Percentiles rank a stretch among this genome's conserved stretches.
Conservation (phyloP, 2,888 invertebrate genomes). For the Drosophila leonis region DNA sequence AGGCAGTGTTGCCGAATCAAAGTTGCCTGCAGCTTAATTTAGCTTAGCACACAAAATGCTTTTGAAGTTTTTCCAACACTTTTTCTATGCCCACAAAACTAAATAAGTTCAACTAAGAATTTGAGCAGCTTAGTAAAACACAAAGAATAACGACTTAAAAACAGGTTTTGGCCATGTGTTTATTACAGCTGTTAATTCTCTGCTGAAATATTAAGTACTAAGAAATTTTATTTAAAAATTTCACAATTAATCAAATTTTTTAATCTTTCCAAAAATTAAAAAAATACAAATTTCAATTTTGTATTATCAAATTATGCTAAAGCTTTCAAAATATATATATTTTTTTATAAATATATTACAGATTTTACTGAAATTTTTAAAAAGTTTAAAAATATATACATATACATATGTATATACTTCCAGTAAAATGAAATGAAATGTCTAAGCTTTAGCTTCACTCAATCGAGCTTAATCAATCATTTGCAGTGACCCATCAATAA, state of each 20-base stretch:
- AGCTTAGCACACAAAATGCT: slow-evolving; percentile 29
- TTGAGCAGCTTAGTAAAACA: neutral
- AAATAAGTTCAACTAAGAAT: slow-evolving; percentile 1
- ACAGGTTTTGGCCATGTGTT: neutral
- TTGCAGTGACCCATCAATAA: slow-evolving; percentile 15
- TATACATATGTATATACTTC: too few species aligned
- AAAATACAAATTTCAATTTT: too few species aligned
- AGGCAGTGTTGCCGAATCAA: slow-evolving; percentile 11
- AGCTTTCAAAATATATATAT: too few species aligned
- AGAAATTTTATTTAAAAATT: too few species aligned
- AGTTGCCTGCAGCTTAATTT: slow-evolving; percentile 18
- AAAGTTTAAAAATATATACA: too few species aligned
- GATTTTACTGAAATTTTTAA: too few species aligned
- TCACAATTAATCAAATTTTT: too few species aligned
- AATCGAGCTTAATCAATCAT: slow-evolving; percentile 8
- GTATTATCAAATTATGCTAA: too few species aligned
- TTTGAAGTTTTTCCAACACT: slow-evolving; percentile 24
- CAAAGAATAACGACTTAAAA: neutral
- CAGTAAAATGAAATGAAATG: neutral
- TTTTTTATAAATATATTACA: too few species aligned
- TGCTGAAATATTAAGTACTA: neutral
- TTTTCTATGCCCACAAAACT: neutral
- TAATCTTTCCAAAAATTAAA: too few species aligned
- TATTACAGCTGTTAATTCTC: neutral
- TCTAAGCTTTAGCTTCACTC: neutral